These are phyloP conservation scores for Trididemnum nubilum DNA, from an alignment of 23 tunicate species.

Conservation along the genomic window DNA sequence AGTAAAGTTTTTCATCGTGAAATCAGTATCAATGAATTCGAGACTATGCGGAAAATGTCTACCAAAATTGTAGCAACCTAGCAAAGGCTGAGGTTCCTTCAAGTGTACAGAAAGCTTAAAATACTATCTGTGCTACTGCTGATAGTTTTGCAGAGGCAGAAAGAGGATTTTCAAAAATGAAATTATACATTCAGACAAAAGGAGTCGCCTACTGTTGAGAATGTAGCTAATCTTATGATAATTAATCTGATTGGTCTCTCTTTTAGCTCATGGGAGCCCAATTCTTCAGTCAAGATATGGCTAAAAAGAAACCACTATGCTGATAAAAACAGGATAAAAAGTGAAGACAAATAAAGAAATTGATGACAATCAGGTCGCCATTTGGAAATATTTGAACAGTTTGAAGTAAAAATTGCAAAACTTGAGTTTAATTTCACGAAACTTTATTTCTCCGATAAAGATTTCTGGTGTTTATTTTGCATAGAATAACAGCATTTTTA, in stretches of 20 bases:
- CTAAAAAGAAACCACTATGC: conserved; percentile 10
- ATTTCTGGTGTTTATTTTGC: conserved; percentile 12
- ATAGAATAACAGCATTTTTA: conserved; percentile 31
- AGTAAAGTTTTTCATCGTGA: conserved; percentile 18
- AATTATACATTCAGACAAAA: conserved; percentile 1
- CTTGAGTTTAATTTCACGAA: conserved; percentile 15
- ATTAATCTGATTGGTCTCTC: conserved; percentile 25
- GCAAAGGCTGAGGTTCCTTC: conserved; percentile 18
- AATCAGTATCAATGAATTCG: conserved; percentile 21
- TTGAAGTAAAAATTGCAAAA: conserved; percentile 24
- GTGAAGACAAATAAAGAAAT: background rate
- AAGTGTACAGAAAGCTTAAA: conserved; percentile 21
- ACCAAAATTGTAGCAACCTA: conserved; percentile 16
- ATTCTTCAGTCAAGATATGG: conserved; percentile 10
- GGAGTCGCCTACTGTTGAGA: conserved; percentile 5
- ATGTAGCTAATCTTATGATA: conserved; percentile 14
- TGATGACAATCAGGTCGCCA: conserved; percentile 29
- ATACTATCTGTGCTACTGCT: conserved; percentile 15
- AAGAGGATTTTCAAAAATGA: conserved; percentile 15
- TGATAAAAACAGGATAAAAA: conserved; percentile 13
- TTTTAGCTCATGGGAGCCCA: background rate
- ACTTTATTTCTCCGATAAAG: conserved; percentile 15
- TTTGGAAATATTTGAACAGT: conserved; percentile 34
- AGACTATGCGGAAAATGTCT: conserved; percentile 29
- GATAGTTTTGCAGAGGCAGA: conserved; percentile 11